Evolutionary conservation across 2,113 vertebrate genomes (phyloP).

Genomic region (Noturus placidus): DNA sequence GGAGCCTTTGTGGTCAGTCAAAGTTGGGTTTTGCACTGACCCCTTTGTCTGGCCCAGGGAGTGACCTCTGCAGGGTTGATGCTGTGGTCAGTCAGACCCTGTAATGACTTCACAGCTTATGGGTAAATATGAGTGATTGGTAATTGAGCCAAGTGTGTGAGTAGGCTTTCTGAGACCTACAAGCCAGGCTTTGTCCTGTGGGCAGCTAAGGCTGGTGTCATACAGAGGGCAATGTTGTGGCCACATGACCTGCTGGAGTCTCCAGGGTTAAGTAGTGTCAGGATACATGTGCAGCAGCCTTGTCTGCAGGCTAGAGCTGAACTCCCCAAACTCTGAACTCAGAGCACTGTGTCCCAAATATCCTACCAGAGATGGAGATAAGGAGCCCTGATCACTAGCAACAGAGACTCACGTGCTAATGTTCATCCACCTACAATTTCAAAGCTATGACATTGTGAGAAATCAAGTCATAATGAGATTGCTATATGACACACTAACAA

Average conservation of each 20-base stretch:
- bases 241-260: constrained; percentile 47
- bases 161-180: constrained; percentile 31
- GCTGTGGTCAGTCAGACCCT: constrained; percentile 41
- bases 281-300: constrained; percentile 38
- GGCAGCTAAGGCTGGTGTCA: constrained; percentile 44
- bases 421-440: constrained; percentile 49
- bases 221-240: constrained; percentile 55
- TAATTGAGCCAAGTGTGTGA: constrained; percentile 50
- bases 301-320: constrained; percentile 54
- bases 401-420: constrained; percentile 48
- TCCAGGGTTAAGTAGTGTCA: constrained; percentile 57
- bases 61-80: constrained; percentile 50
- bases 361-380: constrained; percentile 15
- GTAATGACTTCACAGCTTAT: constrained; percentile 53
- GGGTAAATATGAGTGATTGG: constrained; percentile 47
- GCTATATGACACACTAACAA: constrained; percentile 47
- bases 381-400: constrained; percentile 12
- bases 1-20: constrained; percentile 35
- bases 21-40: constrained; percentile 40
- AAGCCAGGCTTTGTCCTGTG: constrained; percentile 49
- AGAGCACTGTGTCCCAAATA: constrained; percentile 23
- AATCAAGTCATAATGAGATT: constrained; percentile 49
- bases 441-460: constrained; percentile 51
- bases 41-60: constrained; percentile 45
- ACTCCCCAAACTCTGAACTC: constrained; percentile 48